Evolutionary conservation across 2,797 vertebrate genomes (phyloP), one percentile per base, ranked within the genome.

Genomic region (Malacoctenus gilli): DNA sequence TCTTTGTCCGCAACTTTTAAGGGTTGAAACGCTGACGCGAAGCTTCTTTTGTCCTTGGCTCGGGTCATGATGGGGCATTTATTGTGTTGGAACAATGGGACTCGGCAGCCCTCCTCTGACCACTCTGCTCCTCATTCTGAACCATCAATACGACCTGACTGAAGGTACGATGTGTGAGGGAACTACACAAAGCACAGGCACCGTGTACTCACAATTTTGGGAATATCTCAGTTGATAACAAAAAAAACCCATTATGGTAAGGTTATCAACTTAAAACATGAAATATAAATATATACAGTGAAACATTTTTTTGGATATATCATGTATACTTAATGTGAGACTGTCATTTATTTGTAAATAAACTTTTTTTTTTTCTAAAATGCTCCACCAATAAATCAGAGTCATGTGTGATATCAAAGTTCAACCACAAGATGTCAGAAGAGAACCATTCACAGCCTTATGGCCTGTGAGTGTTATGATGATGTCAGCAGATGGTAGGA

Each of bases 1-100:
- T 13, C 56, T 63, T 8, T 22, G 16, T 63, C 61, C 47, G 66
- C 43, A 44, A 19, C 37, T 64, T 20, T 25, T 82, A 71, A 68
- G 50, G 55, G 49, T 56, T 42, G 73, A 72, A 81, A 70, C 4
- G 84, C 87, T 87, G 75, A 80, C 66, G 43, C 36, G 8, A 67
- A 46, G 61, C 40, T 77, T 82, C 71, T 79, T 85, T 87, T 90
- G 87, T 88, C 54, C 68, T 48, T 52, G 46, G 48, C 46, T 53
- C 62, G 49, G 65, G 61, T 68, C 63, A 69, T 72, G 36, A 80
- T 82, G 79, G 69, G 63, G 49, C 75, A 38, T 49, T 48, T 57
- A 79, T 83, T 84, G 69, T 80, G 12, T 50, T 16, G 34, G 50
- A 70, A 84, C 73, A 84, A 84, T 67, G 21, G 49, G 39, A 39